phyloP scores from a whole-genome alignment of 2,797 vertebrate species.

The Delichon dasypus region DNA sequence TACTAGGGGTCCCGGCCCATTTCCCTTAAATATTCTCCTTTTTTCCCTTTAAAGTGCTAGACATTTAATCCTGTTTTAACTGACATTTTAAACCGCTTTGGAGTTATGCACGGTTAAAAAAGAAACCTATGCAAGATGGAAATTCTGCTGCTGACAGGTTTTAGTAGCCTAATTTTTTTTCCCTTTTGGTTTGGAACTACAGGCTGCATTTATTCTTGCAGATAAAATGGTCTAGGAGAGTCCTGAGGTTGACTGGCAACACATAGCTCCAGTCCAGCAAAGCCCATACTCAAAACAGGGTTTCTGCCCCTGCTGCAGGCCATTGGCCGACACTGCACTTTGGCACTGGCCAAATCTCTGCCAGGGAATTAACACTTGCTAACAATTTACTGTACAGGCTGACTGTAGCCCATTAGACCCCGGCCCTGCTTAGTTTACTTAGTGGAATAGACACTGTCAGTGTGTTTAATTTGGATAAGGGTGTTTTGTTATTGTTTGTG shows the following conservation, averaged over 20 bases:
- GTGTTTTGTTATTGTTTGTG: background rate
- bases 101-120: conserved; percentile 24
- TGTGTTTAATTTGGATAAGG: background rate
- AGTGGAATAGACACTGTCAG: background rate
- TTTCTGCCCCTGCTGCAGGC: background rate
- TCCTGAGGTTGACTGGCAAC: background rate
- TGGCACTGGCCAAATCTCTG: background rate
- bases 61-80: conserved; percentile 31
- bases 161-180: background rate
- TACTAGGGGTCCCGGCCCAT: background rate
- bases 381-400: background rate
- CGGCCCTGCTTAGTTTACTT: background rate
- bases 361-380: background rate
- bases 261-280: background rate
- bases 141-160: conserved; percentile 34
- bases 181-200: background rate
- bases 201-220: background rate
- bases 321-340: background rate
- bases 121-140: background rate
- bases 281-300: background rate
- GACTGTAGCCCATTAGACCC: background rate
- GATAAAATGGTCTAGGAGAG: background rate
- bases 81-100: conserved; percentile 26
- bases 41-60: conserved; percentile 11
- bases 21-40: background rate